Conservation (phyloP, 2,113 vertebrate species). For the Cyanoramphus novaezelandiae region DNA sequence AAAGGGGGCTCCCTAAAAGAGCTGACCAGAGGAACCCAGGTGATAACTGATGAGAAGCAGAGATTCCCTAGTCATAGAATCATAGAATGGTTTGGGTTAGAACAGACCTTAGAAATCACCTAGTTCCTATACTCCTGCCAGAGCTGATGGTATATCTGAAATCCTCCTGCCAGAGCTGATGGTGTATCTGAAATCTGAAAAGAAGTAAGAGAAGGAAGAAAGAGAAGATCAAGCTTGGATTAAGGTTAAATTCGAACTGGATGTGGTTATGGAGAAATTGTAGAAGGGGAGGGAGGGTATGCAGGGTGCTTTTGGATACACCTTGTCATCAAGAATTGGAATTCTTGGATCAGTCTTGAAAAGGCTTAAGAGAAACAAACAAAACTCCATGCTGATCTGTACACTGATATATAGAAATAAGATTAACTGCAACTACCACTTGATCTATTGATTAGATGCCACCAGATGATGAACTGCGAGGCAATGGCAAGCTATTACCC, state of each 20-base stretch:
- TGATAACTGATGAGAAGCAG: neutral
- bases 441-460: constrained; percentile 66
- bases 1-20: neutral
- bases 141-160: neutral
- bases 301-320: neutral
- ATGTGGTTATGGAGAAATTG: neutral
- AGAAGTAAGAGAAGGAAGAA: neutral
- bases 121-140: neutral
- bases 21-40: neutral
- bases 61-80: neutral
- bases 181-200: neutral
- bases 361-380: constrained; percentile 7
- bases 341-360: neutral
- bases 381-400: neutral
- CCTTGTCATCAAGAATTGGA: neutral
- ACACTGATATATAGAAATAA: constrained; percentile 45
- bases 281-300: neutral
- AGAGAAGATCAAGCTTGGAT: neutral
- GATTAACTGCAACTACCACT: constrained; percentile 48
- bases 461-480: constrained; percentile 45
- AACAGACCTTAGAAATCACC: neutral
- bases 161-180: neutral
- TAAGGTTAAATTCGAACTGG: neutral
- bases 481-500: constrained; percentile 50
- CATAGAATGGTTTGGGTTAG: neutral